Evolutionary conservation across 2,888 invertebrate genomes (phyloP).

Genomic region (Pimpla rufipes): DNA sequence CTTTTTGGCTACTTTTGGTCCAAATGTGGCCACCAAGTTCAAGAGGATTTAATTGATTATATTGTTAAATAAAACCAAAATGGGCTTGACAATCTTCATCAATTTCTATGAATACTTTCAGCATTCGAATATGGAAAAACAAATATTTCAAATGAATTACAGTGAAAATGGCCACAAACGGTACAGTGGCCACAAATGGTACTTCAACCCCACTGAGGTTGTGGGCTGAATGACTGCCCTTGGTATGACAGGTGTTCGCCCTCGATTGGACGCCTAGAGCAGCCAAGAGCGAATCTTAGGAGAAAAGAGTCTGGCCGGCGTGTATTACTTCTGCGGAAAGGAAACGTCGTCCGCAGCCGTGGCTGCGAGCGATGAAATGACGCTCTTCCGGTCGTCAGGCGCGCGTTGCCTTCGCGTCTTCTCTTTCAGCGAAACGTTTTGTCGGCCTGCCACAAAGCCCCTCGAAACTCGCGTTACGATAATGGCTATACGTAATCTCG

Average conservation of each 20-base stretch:
- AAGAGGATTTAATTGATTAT: too few species aligned
- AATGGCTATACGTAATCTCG: slow-evolving; percentile 37
- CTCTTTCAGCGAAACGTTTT: slow-evolving; percentile 63
- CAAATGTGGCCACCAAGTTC: too few species aligned
- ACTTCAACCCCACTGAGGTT: too few species aligned
- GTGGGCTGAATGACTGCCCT: too few species aligned
- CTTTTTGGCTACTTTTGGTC: too few species aligned
- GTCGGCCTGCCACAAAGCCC: slow-evolving; percentile 26
- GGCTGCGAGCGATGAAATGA: slow-evolving; percentile 55
- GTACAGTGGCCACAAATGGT: too few species aligned
- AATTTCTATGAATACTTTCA: too few species aligned
- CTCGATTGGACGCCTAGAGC: slow-evolving; percentile 15
- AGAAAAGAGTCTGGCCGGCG: slow-evolving; percentile 38
- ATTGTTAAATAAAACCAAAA: too few species aligned
- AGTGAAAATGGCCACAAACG: too few species aligned
- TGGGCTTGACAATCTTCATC: too few species aligned
- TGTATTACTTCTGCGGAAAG: slow-evolving; percentile 29
- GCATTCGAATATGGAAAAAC: too few species aligned
- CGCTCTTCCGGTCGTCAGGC: slow-evolving; percentile 63
- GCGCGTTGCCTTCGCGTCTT: slow-evolving; percentile 41
- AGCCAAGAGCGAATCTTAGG: slow-evolving; percentile 36
- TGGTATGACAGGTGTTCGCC: slow-evolving; percentile 30
- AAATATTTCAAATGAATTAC: too few species aligned
- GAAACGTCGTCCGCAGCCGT: slow-evolving; percentile 48
- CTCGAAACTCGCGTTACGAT: slow-evolving; percentile 7